Base-by-base conservation (phyloP, 2,113 vertebrate genomes). In the Perca fluviatilis region DNA sequence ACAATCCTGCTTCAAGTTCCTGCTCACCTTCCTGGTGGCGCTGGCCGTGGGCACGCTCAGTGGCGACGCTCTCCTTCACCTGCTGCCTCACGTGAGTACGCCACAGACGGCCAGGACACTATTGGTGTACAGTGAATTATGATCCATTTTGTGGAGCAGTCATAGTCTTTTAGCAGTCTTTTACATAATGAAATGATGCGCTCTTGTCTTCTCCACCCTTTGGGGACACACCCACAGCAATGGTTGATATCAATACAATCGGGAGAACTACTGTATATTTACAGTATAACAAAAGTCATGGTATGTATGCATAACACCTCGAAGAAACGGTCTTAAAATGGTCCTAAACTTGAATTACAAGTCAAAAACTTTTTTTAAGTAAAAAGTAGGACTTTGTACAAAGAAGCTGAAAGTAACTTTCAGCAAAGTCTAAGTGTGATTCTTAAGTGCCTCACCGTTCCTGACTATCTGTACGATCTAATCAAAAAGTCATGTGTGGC, bases 1-100 rank as follows among this genome's bases (percentile, higher is more conserved):
- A 80, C 98, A 99, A 86, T 96, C 96, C 93, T 99, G 97, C 96
- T 99, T 99, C 95, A 99, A 99, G 94, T 99, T 98, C 91, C 97
- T 99, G 83, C 97, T 99, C 90, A 99, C 98, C 71, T 99, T 99
- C 95, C 96, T 99, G 88, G 98, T 99, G 86, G 98, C 98, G 36
- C 94, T 99, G 77, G 98, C 98, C 3, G 98, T 99, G 88, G 98
- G 98, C 87, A 99, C 98, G 23, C 97, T 99, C 93, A 99, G 98
- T 30, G 98, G 98, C 30, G 98, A 99, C 33, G 98, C 98, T 56
- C 96, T 99, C 15, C 97, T 99, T 83, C 98, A 99, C 90, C 96
- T 99, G 51, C 94, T 99, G 86, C 98, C 98, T 73, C 98, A 99
- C 15, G 98, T 99, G 93, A 97, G 97, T 94, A 68, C 10, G 1